Evolutionary conservation across 2,113 vertebrate genomes (phyloP).

Genomic region (Lipotes vexillifer): DNA sequence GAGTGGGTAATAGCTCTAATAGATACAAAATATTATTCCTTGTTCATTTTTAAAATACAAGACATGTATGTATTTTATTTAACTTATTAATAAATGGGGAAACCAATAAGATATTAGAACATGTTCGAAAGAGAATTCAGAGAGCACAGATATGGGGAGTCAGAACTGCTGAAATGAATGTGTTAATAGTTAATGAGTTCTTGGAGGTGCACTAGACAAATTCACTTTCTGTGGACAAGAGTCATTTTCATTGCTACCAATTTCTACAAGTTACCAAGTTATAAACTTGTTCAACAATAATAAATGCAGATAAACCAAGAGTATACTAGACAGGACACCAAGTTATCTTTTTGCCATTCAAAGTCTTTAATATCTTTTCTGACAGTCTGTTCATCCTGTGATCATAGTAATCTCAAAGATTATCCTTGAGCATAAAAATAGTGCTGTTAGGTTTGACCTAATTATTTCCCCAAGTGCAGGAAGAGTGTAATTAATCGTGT

Average conservation of each 20-base stretch:
- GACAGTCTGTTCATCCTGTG: background rate
- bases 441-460: background rate
- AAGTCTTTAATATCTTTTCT: background rate
- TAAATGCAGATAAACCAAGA: background rate
- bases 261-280: background rate
- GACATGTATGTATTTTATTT: background rate
- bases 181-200: background rate
- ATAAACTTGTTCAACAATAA: background rate
- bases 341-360: background rate
- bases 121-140: background rate
- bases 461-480: background rate
- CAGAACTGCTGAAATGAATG: background rate
- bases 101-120: background rate
- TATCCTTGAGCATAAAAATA: background rate
- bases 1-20: background rate
- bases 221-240: background rate
- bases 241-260: background rate
- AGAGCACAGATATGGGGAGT: background rate
- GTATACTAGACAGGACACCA: background rate
- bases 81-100: background rate
- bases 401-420: conserved; percentile 10
- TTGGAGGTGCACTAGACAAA: background rate
- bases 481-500: background rate
- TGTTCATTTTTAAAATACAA: background rate
- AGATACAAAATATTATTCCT: background rate